Evolutionary conservation across 2,113 vertebrate genomes (phyloP).

Genomic region (Pholis gunnellus): DNA sequence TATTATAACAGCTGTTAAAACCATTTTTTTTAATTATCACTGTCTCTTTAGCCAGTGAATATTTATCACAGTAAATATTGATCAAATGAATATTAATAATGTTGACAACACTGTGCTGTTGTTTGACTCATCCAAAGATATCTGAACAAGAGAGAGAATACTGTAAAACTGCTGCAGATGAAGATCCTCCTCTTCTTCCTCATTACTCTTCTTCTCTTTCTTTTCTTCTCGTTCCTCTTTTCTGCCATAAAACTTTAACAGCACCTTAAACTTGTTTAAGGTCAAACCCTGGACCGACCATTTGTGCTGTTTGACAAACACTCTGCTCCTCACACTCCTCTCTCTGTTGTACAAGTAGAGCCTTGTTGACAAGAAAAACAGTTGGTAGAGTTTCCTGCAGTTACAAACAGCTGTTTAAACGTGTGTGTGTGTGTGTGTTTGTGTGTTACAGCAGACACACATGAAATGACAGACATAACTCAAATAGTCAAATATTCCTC

Average conservation of each 20-base stretch:
- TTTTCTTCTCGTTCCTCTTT: no score
- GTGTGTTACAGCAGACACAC: no score
- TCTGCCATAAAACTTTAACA: no score
- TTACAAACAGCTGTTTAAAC: constrained; percentile 55
- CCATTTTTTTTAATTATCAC: background rate
- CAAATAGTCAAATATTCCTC: no score
- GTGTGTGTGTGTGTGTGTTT: constrained; percentile 26
- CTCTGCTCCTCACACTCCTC: background rate
- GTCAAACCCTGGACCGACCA: no score
- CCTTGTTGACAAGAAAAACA: constrained; percentile 4
- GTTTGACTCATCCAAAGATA: background rate
- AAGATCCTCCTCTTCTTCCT: background rate
- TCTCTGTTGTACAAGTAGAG: constrained; percentile 16
- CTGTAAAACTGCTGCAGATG: background rate
- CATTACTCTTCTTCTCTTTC: no score
- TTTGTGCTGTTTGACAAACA: constrained; percentile 26
- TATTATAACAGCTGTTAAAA: constrained; percentile 17
- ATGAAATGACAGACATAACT: no score
- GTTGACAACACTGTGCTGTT: background rate
- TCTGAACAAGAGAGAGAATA: background rate
- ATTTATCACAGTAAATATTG: constrained; percentile 9
- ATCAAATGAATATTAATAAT: background rate
- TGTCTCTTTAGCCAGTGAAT: no score
- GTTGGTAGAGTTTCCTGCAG: constrained; percentile 50
- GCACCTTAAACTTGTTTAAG: no score